Base-by-base conservation (phyloP, 1,140 invertebrate species). In the Teleogryllus occipitalis region DNA sequence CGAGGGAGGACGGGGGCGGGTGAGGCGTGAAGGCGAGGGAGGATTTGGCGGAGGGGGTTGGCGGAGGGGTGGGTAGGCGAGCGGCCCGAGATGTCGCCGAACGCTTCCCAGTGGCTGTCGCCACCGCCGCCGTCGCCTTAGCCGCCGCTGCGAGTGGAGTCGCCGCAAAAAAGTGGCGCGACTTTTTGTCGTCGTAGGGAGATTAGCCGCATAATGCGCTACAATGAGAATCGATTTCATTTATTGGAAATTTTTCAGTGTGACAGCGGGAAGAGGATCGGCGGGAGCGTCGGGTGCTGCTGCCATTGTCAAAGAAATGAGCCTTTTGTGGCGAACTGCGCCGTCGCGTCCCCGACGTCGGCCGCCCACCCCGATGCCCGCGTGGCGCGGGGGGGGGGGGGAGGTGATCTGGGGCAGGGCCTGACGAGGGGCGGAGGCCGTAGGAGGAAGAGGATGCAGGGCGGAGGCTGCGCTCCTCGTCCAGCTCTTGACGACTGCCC, bases 281-380 rank as follows among this genome's bases (percentile, higher is more conserved):
- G 54, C 10, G 54, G 54, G 10, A 18, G 54, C 10, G 10, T 7
- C 54, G 2, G 10, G 10, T 18, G 54, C 18, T 18, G 54, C 54
- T 65, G 54, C 54, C 54, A 65, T 65, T 65, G 54, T 65, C 54
- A 65, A 65, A 65, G 54, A 65, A 65, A 65, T 65, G 54, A 65
- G 54, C 54, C 54, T 65, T 65, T 65, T 65, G 54, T 65, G 54
- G 54, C 54, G 54, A 65, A 65, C 54, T 18, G 54, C 54, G 10
- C 54, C 18, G 54, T 39, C 7, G 54, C 54, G 54, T 10, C 54
- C 18, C 10, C 27, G 10, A 18, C 54, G 54, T 10, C 10, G 18
- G 2, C 54, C 10, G 54, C 54, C 54, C 54, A 7, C 10, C 10
- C 18, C 10, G 54, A 65, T 14, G 54, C 54, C 10, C 10, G 54